A percentile compares a stretch with the other conserved stretches of the same genome.
Conservation (phyloP, 2,113 vertebrate genomes). For the Ciconia maguari region DNA sequence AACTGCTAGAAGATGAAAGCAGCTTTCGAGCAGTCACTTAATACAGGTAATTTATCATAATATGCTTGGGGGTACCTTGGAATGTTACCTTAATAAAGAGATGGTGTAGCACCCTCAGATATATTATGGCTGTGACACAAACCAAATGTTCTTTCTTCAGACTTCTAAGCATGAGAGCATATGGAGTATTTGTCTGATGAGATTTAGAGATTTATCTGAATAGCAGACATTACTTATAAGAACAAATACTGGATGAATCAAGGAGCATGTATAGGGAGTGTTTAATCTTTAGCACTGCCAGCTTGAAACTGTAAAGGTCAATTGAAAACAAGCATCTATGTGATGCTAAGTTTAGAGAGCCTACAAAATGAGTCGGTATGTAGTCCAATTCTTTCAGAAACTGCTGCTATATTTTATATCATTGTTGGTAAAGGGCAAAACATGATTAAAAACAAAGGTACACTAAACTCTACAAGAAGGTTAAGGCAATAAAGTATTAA, state of each 20-base stretch:
- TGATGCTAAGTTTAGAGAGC: not conserved
- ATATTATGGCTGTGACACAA: not conserved
- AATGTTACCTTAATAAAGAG: constrained; percentile 30
- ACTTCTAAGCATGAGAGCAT: not conserved
- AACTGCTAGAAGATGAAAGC: constrained; percentile 27
- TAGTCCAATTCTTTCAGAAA: not conserved
- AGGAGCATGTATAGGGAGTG: not conserved
- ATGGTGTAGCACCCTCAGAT: constrained; percentile 1
- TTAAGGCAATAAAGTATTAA: not conserved
- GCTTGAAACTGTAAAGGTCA: not conserved
- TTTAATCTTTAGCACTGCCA: not conserved
- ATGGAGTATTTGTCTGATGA: not conserved
- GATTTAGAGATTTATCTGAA: constrained; percentile 33
- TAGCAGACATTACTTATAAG: not conserved
- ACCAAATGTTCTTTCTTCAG: not conserved
- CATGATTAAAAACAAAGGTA: not conserved
- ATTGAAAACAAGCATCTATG: not conserved
- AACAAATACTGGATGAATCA: constrained; percentile 1
- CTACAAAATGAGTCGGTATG: not conserved
- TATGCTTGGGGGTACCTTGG: not conserved
- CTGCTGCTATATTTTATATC: not conserved
- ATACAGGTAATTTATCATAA: constrained; percentile 14
- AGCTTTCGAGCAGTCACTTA: not conserved
- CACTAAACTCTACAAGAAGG: not conserved
- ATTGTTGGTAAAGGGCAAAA: not conserved